Conservation (phyloP, 2,113 vertebrate species). For the Pachycephala philippinensis region DNA sequence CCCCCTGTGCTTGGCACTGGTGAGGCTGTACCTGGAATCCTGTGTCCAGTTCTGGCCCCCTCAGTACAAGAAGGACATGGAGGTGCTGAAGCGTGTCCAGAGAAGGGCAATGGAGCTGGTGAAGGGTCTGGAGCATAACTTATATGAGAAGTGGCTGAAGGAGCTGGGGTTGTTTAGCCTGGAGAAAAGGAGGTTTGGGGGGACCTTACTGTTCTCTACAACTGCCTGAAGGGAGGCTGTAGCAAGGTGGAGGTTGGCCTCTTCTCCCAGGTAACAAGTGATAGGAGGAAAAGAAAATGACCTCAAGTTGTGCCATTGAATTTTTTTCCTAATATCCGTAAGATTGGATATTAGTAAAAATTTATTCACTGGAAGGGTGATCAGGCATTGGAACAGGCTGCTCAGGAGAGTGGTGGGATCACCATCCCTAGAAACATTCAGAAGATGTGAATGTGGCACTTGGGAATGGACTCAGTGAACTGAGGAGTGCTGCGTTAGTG, state of each 20-base stretch:
- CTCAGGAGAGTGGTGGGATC: neutral
- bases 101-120: accelerated
- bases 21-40: neutral
- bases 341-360: neutral
- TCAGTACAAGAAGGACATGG: neutral
- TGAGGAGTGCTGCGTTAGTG: neutral
- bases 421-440: neutral
- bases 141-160: neutral
- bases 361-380: neutral
- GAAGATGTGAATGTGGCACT: neutral
- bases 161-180: neutral
- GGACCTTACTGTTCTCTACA: neutral
- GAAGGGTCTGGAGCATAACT: neutral
- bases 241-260: neutral
- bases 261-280: neutral
- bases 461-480: neutral
- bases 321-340: neutral
- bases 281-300: neutral
- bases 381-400: neutral
- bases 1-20: accelerated
- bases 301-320: neutral
- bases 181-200: neutral
- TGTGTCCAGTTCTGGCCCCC: accelerated
- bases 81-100: accelerated
- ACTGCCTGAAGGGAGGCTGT: neutral